Conservation (phyloP, 2,113 vertebrate genomes). For the Mormoops blainvillei region DNA sequence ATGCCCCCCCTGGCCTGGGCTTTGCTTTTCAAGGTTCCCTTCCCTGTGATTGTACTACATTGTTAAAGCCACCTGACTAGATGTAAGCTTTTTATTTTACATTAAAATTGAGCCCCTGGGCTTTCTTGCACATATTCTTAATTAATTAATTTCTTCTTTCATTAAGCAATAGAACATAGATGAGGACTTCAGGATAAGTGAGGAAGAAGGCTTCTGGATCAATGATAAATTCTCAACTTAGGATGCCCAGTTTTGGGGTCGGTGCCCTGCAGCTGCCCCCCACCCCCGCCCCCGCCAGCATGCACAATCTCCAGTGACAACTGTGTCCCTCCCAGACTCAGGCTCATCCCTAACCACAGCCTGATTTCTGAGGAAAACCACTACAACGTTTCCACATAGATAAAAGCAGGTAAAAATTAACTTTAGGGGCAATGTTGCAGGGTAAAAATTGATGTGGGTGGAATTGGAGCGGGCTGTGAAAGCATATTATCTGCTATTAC, state of each 20-base stretch:
- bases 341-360: not conserved
- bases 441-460: not conserved
- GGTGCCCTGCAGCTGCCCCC: not conserved
- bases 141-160: slow-evolving; percentile 72
- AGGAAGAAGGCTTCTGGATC: slow-evolving; percentile 39
- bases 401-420: slow-evolving; percentile 30
- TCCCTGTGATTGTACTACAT: slow-evolving; percentile 10
- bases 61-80: slow-evolving; percentile 18
- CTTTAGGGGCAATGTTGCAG: not conserved
- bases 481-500: not conserved
- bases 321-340: not conserved
- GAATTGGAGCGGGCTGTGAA: not conserved
- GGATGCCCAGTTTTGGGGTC: not conserved
- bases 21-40: slow-evolving; percentile 4
- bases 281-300: not conserved
- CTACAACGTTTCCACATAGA: not conserved
- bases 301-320: not conserved
- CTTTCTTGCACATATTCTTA: slow-evolving; percentile 57
- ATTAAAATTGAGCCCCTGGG: slow-evolving; percentile 54
- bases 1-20: no score
- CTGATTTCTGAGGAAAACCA: slow-evolving; percentile 7
- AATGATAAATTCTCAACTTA: slow-evolving; percentile 42
- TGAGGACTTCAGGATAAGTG: slow-evolving; percentile 46
- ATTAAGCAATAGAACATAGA: slow-evolving; percentile 62
- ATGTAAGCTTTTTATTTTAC: slow-evolving; percentile 52